phyloP scores from a whole-genome alignment of 37 sponge, comb jelly and placozoan species.

The Axinella damicornis region DNA sequence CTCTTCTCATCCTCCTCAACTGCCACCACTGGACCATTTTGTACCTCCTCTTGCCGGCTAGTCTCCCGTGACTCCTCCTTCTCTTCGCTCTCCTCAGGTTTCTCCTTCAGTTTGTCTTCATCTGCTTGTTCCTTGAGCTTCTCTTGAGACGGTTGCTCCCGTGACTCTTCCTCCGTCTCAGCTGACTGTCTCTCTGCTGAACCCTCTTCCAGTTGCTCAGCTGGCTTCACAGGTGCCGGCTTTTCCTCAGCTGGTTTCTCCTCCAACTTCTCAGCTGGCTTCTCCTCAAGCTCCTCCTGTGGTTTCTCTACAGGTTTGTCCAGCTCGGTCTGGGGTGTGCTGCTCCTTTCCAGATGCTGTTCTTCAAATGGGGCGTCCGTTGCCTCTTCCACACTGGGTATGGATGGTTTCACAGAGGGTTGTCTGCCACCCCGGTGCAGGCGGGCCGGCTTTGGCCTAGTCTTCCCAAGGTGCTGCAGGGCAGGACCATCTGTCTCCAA shows the following conservation, averaged over 20 bases:
- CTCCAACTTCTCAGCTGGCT: neutral
- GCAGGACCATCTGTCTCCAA: conserved; percentile 53
- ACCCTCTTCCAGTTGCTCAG: neutral
- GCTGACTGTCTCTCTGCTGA: neutral
- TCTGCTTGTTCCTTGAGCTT: neutral
- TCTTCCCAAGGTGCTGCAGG: conserved; percentile 72
- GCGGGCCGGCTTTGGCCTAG: conserved; percentile 67
- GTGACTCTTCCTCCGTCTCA: neutral
- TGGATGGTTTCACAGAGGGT: conserved; percentile 12
- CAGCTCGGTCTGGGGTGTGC: too few species aligned
- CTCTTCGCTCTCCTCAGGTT: neutral
- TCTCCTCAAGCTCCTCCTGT: neutral
- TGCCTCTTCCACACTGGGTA: neutral
- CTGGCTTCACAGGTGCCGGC: neutral
- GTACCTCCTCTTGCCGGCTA: neutral
- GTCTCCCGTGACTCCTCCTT: neutral
- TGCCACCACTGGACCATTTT: neutral
- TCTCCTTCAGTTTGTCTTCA: neutral
- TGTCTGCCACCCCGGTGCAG: conserved; percentile 20
- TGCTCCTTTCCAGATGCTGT: neutral
- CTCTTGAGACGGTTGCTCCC: neutral
- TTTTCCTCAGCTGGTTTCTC: neutral
- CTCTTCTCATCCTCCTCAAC: neutral
- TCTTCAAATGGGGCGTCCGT: neutral
- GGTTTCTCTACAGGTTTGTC: neutral